Evolutionary conservation across 2,888 invertebrate genomes (phyloP), one percentile per base, ranked within the genome.

Genomic region (Willowsia nigromaculata): DNA sequence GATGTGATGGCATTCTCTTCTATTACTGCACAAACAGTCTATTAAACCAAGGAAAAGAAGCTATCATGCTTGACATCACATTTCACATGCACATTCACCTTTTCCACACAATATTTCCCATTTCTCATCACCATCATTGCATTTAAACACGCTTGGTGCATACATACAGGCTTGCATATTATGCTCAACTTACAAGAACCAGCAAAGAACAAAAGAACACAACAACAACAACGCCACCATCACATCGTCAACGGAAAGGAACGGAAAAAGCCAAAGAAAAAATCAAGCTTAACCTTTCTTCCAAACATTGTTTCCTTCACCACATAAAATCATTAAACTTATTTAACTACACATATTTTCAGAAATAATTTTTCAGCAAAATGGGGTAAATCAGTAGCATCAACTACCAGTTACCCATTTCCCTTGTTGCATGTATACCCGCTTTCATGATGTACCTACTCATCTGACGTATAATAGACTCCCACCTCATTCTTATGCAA

Each of bases 21-120:
- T 65, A 59, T n/a, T 11, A 0, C 65, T 65, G 18, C 59, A 74
- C 71, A 68, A 33, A 71, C 71, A 37, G 65, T 65, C 11, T 33
- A 65, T 37, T 37, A 65, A 33, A 18, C 65, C 18, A 37, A 65
- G 65, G 11, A 65, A 33, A 65, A 18, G 37, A 74, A 78, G 25
- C 50, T 65, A 85, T 85, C 76, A 85, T 65, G 85, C 85, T 85
- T 78, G 78, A 85, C 85, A 78, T 78, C 85, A 62, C 78, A 85
- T 62, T 78, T 78, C 76, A 76, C 86, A 71, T 86, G 86, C 86
- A 86, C 86, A 86, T 86, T 86, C 80, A 80, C 86, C 86, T 86
- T 80, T 65, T 78, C 68, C 80, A 43, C 53, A 18, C 37, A 65
- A 65, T 65, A 65, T 65, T 65, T 65, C 37, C 53, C 84, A 56